phyloP scores from a whole-genome alignment of 2,113 vertebrate genomes.

The Oxyruncus cristatus region DNA sequence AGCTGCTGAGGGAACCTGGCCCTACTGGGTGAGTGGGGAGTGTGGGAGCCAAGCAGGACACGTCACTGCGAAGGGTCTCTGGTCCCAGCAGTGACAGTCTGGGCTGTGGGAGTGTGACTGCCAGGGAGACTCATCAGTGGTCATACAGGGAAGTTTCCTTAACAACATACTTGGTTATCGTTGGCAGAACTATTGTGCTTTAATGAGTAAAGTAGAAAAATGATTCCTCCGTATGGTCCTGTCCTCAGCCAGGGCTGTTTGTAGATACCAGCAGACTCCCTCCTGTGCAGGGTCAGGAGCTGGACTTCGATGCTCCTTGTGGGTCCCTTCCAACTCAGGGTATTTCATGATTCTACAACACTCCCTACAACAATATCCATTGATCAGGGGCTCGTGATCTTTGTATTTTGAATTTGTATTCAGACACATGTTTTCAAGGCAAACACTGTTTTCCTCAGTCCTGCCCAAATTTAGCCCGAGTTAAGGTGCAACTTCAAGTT shows the following conservation, averaged over 20 bases:
- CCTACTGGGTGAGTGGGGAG: background rate
- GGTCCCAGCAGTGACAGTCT: background rate
- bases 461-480: background rate
- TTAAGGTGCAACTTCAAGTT: background rate
- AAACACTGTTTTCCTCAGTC: background rate
- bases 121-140: background rate
- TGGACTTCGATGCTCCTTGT: background rate
- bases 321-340: background rate
- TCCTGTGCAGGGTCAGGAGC: background rate
- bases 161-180: too few relatives aligned
- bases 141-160: background rate
- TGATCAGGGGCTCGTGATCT: background rate
- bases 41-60: background rate
- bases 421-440: background rate
- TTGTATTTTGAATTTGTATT: background rate
- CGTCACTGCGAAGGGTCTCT: background rate
- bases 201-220: background rate
- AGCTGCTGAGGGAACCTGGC: background rate
- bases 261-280: background rate
- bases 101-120: background rate
- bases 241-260: accelerated
- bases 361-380: background rate
- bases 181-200: background rate
- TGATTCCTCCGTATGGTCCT: background rate
- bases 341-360: background rate